Percentiles rank a stretch among this genome's conserved stretches.
These are phyloP conservation scores for Crenichthys baileyi DNA, from an alignment of 2,797 vertebrate species.

Conservation along the genomic window DNA sequence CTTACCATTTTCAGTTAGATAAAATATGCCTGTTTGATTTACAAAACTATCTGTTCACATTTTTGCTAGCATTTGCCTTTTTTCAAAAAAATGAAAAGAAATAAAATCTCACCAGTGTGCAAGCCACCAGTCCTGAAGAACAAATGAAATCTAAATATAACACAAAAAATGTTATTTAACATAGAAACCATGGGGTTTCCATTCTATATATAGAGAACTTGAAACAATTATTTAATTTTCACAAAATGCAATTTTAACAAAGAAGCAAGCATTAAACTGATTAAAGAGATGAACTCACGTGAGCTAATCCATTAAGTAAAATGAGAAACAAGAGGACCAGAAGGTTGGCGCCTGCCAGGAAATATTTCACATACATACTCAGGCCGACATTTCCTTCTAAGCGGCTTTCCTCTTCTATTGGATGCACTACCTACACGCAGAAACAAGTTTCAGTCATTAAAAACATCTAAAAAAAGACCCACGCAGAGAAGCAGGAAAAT, in stretches of 20 bases:
- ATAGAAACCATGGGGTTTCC: not conserved
- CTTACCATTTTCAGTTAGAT: constrained; percentile 45
- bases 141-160: constrained; percentile 81
- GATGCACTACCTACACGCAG: constrained; percentile 74
- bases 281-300: constrained; percentile 76
- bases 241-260: not conserved
- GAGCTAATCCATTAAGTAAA: constrained; percentile 82
- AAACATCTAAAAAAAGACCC: constrained; percentile 11
- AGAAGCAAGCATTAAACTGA: constrained; percentile 11
- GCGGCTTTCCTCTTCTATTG: constrained; percentile 83
- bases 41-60: constrained; percentile 9
- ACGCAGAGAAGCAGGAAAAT: constrained; percentile 20
- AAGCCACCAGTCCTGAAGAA: constrained; percentile 95
- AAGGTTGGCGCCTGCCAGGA: constrained; percentile 84
- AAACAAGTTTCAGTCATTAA: constrained; percentile 49
- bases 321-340: constrained; percentile 81
- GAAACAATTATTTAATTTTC: not conserved
- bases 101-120: constrained; percentile 86
- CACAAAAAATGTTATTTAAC: not conserved
- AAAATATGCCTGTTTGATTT: constrained; percentile 28
- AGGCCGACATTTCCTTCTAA: constrained; percentile 85
- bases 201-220: not conserved
- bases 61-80: constrained; percentile 14
- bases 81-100: constrained; percentile 22
- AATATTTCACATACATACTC: constrained; percentile 88